Percentiles rank a stretch among this genome's conserved stretches.
These are phyloP conservation scores for Aurelia sp. DNA, from an alignment of 30 jellyfish, hydroid and myxozoan genomes.

Conservation along the genomic window DNA sequence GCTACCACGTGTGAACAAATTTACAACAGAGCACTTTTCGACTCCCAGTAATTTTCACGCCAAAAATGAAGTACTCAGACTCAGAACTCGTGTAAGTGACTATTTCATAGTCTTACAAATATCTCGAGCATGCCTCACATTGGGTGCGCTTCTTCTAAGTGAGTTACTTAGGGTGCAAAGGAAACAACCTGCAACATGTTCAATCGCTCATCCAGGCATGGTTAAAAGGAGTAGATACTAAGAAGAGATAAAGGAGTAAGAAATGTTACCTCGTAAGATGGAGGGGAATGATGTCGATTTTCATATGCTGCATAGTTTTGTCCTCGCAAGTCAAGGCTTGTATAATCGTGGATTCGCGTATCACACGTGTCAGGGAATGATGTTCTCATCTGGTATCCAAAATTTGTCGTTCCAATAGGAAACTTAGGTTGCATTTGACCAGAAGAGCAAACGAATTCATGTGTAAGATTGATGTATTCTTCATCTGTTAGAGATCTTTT, in stretches of 20 bases:
- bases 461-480: conserved; percentile 48
- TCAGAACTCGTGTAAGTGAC: no score
- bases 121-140: no score
- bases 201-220: background rate
- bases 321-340: conserved; percentile 21
- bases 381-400: conserved; percentile 31
- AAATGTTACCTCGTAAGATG: conserved; percentile 24
- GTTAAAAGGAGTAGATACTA: background rate
- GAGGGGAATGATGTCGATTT: conserved; percentile 28
- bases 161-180: no score
- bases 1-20: no score
- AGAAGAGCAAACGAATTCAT: conserved; percentile 45
- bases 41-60: no score
- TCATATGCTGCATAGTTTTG: conserved; percentile 28
- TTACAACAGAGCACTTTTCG: no score
- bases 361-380: conserved; percentile 36
- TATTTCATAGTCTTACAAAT: no score
- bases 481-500: conserved; percentile 53
- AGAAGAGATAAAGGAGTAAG: background rate
- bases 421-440: conserved; percentile 25
- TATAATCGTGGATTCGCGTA: conserved; percentile 23
- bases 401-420: conserved; percentile 20
- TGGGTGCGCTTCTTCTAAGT: no score
- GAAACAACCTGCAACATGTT: no score
- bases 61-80: no score